phyloP scores from a whole-genome alignment of 2,888 invertebrate genomes.

The Mycogona germanica region DNA sequence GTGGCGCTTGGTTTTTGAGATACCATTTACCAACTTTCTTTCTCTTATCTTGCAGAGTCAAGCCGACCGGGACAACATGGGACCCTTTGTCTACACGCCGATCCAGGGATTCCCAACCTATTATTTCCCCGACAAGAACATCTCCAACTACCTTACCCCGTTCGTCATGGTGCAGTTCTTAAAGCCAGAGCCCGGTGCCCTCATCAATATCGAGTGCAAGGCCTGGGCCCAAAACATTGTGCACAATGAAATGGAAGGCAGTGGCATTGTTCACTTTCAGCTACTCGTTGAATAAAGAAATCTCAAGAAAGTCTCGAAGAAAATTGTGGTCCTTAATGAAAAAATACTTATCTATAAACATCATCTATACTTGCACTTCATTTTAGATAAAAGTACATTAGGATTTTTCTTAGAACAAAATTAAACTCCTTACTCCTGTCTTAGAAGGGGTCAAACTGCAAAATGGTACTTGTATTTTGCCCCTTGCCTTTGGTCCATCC shows the following conservation, averaged over 20 bases:
- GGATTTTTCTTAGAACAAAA: no score
- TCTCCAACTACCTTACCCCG: conserved; percentile 78
- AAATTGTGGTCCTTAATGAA: no score
- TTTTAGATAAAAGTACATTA: no score
- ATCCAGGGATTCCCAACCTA: conserved; percentile 68
- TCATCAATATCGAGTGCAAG: conserved; percentile 88
- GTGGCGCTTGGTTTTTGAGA: no score
- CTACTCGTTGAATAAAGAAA: conserved; percentile 85
- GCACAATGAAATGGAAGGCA: conserved; percentile 75
- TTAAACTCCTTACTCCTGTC: no score
- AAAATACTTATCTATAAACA: no score
- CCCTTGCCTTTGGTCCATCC: no score
- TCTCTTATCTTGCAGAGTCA: conserved; percentile 52
- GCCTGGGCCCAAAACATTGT: conserved; percentile 82
- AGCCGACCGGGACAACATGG: conserved; percentile 85
- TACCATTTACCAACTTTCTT: conserved; percentile 18
- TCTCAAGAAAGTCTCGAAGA: no score
- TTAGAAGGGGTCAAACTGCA: no score
- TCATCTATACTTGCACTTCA: no score
- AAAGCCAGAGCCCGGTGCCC: conserved; percentile 67
- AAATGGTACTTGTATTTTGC: no score
- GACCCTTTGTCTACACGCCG: conserved; percentile 59
- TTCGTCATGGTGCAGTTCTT: conserved; percentile 78
- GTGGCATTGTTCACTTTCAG: conserved; percentile 89
- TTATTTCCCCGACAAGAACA: conserved; percentile 77